Evolutionary conservation across 2,888 invertebrate species (phyloP), one percentile per base, ranked within the genome.

Genomic region (Drosophila mulleri): DNA sequence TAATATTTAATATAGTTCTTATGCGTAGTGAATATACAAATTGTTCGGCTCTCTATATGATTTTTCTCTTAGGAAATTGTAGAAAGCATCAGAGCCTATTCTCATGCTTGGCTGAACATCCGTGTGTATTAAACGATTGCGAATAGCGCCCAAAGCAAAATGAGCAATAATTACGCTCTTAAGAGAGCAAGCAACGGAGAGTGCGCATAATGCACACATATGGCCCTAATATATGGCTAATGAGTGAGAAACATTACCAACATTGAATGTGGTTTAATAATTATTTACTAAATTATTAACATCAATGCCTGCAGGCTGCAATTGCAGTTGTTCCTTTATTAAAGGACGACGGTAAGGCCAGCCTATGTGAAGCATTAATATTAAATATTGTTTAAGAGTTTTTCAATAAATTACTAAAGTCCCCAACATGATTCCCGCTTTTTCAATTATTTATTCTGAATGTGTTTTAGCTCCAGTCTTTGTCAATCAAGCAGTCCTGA

Each of bases 401-500:
- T 12, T 41, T n/a, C n/a, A 16, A 39, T 39, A 39, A 8, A n/a
- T 18, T 44, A 18, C 2, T 6, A 14, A 14, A 20, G 7, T 7
- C 14, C 12, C 14, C 14, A 23, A 23, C 20, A 23, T 20, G 14
- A 12, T 20, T 20, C 59, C 18, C 7, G 14, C 29, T 8, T 8
- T 8, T 29, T 8, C 29, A 29, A 29, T 29, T 8, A 29, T 29
- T 26, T 26, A 26, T 26, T 26, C 26, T 26, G 26, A 5, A 26
- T 26, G 26, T 6, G 20, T 18, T 3, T n/a, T 41, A 18, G 11
- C 3, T 16, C 6, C 12, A 16, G 16, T 12, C 5, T n/a, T 8
- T 41, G n/a, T 11, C 42, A 42, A 52, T 26, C 18, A 20, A 35
- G n/a, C 54, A 67, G 75, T 42, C 26, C n/a, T 57, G 12, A 26